These are phyloP conservation scores for Muscina levida DNA, from an alignment of 2,888 invertebrate genomes.

Conservation along the genomic window DNA sequence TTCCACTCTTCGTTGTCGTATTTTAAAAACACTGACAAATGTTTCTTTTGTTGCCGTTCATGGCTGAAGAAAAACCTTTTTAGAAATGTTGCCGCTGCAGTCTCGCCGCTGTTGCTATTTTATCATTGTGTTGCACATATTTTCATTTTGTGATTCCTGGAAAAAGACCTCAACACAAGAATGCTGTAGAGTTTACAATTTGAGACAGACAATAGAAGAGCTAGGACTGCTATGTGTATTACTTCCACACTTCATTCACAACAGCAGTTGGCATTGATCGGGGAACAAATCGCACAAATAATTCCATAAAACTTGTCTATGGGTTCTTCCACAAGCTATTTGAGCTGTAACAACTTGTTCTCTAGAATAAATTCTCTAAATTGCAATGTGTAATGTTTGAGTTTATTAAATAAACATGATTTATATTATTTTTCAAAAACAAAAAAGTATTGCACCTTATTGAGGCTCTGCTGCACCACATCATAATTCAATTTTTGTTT, in stretches of 20 bases:
- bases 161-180: conserved; percentile 34
- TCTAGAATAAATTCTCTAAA: background rate
- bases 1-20: conserved; percentile 6
- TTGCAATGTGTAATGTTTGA: conserved; percentile 5
- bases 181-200: conserved; percentile 22
- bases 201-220: background rate
- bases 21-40: conserved; percentile 53
- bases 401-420: conserved; percentile 15
- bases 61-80: conserved; percentile 46
- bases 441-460: background rate
- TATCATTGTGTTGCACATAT: conserved; percentile 27
- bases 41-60: conserved; percentile 39
- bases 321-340: background rate
- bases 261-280: background rate
- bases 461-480: background rate
- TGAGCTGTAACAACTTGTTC: conserved; percentile 9
- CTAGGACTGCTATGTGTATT: background rate
- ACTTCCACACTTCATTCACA: conserved; percentile 7
- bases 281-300: conserved; percentile 33
- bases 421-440: background rate
- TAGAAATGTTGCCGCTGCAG: conserved; percentile 48
- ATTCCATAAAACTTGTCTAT: conserved; percentile 26
- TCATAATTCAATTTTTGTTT: background rate
- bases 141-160: conserved; percentile 54
- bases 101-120: background rate